Evolutionary conservation across 2,113 vertebrate species (phyloP), one percentile per base, ranked within the genome.

Genomic region (Scytalopus superciliaris): DNA sequence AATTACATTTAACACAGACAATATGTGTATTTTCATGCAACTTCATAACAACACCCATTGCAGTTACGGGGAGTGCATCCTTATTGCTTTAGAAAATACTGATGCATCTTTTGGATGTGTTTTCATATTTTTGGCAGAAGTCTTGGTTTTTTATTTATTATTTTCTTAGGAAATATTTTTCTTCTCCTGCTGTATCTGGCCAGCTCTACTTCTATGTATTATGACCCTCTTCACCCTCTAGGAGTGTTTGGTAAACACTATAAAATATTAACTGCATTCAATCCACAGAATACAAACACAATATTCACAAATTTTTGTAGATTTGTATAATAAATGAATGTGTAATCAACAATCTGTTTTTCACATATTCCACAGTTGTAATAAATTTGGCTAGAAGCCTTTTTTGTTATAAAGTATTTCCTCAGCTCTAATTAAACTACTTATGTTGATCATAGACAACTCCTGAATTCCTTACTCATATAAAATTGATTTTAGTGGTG

Each of bases 391-490:
- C 31, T 82, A 76, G 53, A 78, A 92, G 40, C 3, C 27, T 84
- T 90, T 63, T 89, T 72, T 15, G 6, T 25, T 82, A 39, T 33
- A 78, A 81, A 93, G 72, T 89, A 95, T 95, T 97, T 96, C 53
- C 96, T 95, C 92, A 96, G 94, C 93, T 96, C 93, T 95, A 95
- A 83, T 96, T 93, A 96, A 96, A 77, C 31, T 78, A 72, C 35
- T 78, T 60, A 74, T 14, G 63, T 17, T 52, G n/a, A n/a, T 92
- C 90, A 90, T 39, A 92, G 76, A 27, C 64, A 96, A 84, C 45
- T 79, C 75, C 63, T 83, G 59, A 92, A 95, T 87, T 90, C 55
- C 49, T 60, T 62, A 7, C 52, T 87, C 56, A 69, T 53, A 83
- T 25, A 33, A 95, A 90, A 84, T 42, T 74, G 10, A 75, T 93